Conservation (phyloP, 30 jellyfish, hydroid and myxozoan genomes). For the Aurelia sp. region DNA sequence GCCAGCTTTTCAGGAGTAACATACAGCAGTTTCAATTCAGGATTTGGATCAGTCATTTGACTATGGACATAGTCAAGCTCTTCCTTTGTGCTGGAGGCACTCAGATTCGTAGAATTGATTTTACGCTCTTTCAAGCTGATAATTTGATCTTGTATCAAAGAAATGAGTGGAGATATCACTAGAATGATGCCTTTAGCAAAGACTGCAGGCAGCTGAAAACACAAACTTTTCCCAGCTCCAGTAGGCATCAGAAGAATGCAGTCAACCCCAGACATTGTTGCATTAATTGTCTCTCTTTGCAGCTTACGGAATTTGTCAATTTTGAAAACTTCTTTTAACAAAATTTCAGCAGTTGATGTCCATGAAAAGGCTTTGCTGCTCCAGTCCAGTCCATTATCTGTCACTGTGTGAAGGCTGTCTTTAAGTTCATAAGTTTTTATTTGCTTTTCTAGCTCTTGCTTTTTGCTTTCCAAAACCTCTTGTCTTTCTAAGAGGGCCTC, state of each 20-base stretch:
- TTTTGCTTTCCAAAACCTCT: conserved; percentile 28
- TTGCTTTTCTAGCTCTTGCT: conserved; percentile 10
- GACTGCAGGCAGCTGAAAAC: conserved; percentile 93
- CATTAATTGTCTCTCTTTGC: conserved; percentile 88
- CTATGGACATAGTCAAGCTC: conserved; percentile 42
- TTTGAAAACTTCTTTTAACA: conserved; percentile 38
- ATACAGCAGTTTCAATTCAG: conserved; percentile 72
- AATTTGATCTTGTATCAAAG: conserved; percentile 91
- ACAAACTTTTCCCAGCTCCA: conserved; percentile 95
- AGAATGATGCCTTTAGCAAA: conserved; percentile 62
- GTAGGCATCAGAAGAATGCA: conserved; percentile 92
- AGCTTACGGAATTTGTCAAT: conserved; percentile 61
- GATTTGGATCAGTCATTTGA: conserved; percentile 60
- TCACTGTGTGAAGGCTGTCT: not conserved
- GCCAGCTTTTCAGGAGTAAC: conserved; percentile 94
- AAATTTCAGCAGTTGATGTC: conserved; percentile 52
- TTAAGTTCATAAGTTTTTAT: not conserved
- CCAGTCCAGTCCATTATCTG: conserved; percentile 69
- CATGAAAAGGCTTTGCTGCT: conserved; percentile 63
- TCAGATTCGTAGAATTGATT: conserved; percentile 69
- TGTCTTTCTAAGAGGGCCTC: conserved; percentile 51
- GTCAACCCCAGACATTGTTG: conserved; percentile 79
- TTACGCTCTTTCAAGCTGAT: conserved; percentile 40
- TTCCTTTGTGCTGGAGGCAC: conserved; percentile 62
- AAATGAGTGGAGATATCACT: conserved; percentile 87